A percentile compares a stretch with the other conserved stretches of the same genome.
Evolutionary conservation across 2,113 vertebrate species (phyloP).

Genomic region (Talpa occidentalis): DNA sequence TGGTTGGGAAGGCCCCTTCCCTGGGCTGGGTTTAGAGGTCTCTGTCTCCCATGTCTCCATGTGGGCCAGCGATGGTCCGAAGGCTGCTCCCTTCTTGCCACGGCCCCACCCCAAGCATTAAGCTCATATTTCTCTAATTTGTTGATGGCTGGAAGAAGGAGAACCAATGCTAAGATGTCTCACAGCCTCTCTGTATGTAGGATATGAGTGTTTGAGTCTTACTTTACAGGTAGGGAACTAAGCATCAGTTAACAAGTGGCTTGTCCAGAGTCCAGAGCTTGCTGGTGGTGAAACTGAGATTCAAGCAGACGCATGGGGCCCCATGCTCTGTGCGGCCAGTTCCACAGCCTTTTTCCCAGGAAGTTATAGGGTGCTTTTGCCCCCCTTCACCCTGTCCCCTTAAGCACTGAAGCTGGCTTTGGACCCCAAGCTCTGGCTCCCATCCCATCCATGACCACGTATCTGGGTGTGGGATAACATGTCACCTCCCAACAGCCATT

Average conservation of each 20-base stretch:
- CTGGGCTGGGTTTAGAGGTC: no score
- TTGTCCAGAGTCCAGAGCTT: no score
- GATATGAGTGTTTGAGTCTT: background rate
- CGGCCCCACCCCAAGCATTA: background rate
- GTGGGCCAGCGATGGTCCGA: background rate
- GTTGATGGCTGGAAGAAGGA: background rate
- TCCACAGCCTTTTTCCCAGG: background rate
- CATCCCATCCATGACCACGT: background rate
- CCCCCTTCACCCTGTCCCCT: rapidly evolving
- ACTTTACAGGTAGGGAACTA: background rate
- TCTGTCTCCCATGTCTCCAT: no score
- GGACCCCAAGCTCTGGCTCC: no score
- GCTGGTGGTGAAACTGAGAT: background rate
- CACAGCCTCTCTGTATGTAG: rapidly evolving
- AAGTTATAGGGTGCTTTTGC: background rate
- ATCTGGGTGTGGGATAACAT: background rate
- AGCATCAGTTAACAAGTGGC: background rate
- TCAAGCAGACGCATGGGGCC: no score
- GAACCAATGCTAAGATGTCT: background rate
- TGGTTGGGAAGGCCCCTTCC: background rate
- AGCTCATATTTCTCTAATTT: background rate
- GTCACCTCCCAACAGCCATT: no score
- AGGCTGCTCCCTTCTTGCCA: background rate
- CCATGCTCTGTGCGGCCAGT: background rate
- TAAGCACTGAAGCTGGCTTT: background rate